These are phyloP conservation scores for Sinohyriopsis cumingii DNA, from an alignment of 2,888 invertebrate genomes.

Conservation along the genomic window DNA sequence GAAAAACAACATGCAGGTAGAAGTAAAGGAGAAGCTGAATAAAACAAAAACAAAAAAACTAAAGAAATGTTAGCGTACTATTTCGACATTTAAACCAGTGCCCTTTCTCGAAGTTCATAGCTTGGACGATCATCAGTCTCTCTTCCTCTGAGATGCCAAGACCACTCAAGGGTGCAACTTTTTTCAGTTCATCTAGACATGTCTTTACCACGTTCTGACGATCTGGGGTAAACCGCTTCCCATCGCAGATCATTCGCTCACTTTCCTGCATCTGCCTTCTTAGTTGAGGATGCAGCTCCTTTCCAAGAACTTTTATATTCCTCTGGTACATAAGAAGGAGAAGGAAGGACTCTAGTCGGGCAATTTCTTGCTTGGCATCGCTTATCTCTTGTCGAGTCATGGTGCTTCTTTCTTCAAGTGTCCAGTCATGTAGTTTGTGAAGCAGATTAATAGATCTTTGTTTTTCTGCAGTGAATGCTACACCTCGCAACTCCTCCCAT, in stretches of 20 bases:
- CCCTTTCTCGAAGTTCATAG: constrained; percentile 76
- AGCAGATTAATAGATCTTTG: constrained; percentile 11
- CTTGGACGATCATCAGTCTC: constrained; percentile 75
- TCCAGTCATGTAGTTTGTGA: constrained; percentile 23
- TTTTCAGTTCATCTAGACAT: constrained; percentile 28
- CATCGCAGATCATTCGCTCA: constrained; percentile 22
- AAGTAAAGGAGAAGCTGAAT: not conserved
- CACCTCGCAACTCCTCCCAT: constrained; percentile 16
- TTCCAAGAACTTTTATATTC: constrained; percentile 3
- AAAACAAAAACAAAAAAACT: not conserved
- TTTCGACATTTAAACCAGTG: constrained; percentile 83
- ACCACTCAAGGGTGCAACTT: constrained; percentile 27
- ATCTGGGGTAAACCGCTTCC: constrained; percentile 11
- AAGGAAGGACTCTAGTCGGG: constrained; percentile 21
- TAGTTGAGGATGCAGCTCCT: constrained; percentile 9
- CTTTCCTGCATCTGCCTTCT: constrained; percentile 9
- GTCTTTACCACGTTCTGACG: constrained; percentile 11
- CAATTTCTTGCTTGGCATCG: constrained; percentile 44
- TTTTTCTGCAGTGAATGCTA: constrained; percentile 6
- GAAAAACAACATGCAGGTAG: not conserved
- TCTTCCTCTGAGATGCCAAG: constrained; percentile 72
- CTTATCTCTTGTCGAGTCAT: constrained; percentile 42
- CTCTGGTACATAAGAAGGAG: constrained; percentile 19
- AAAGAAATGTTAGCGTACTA: constrained; percentile 61
- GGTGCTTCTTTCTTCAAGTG: constrained; percentile 14